Evolutionary conservation across 1,140 invertebrate species (phyloP), one percentile per base, ranked within the genome.

Genomic region (Drosophila ohnishii): DNA sequence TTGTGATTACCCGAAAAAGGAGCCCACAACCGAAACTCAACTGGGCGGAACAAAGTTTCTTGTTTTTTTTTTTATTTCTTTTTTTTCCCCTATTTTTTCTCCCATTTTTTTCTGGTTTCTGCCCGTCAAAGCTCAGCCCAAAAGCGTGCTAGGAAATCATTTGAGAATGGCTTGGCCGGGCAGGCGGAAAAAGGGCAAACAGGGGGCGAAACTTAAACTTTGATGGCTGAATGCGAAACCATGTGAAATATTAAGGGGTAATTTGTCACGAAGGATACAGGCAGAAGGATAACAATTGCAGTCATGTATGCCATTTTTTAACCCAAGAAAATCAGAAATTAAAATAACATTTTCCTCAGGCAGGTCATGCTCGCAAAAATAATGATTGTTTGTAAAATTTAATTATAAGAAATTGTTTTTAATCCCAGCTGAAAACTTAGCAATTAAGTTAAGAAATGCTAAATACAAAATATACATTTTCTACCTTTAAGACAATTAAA

Each of bases 141-240:
- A 77, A 77, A 77, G 75, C 74, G 65, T 77, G 75, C 75, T 77
- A 58, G 50, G 58, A 77, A 77, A 77, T 77, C 74, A 76, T 77
- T 76, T 75, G 73, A 61, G 74, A 69, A 77, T 69, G 67, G 51
- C 51, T 45, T 35, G 14, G 37, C 30, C 16, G 22, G 53, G 14
- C 7, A n/a, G 44, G 44, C 44, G 25, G 47, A 30, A 51, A 67
- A 44, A 34, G 61, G 28, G 19, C 14, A 14, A 55, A 22, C n/a
- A 11, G 56, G 32, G 40, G 44, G 22, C 13, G 64, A 6, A 71
- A 71, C 66, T 40, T 50, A 40, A 71, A 58, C 65, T 71, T 71
- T 71, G 53, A 59, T 58, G 53, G 42, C 16, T 50, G 65, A 48
- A 70, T 70, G 50, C 51, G 64, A 71, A 40, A 28, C 40, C 64